A percentile compares a stretch with the other conserved stretches of the same genome.
These are phyloP conservation scores for Melanostoma mellinum DNA, from an alignment of 2,888 invertebrate genomes.

Conservation along the genomic window DNA sequence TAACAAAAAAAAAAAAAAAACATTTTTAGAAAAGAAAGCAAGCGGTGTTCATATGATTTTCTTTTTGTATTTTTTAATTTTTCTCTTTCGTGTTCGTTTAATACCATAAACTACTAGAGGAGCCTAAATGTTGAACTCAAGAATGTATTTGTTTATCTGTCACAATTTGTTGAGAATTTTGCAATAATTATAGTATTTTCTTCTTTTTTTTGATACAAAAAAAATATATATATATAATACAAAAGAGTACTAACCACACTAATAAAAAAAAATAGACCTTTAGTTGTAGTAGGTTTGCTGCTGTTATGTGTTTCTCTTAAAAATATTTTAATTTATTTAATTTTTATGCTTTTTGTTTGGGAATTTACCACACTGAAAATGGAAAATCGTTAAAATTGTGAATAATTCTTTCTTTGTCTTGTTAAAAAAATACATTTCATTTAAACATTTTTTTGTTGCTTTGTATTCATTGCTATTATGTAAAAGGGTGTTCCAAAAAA, in stretches of 20 bases:
- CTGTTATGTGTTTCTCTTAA: conserved; percentile 69
- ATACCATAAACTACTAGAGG: conserved; percentile 67
- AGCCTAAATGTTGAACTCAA: conserved; percentile 75
- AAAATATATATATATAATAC: conserved; percentile 37
- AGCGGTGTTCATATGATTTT: conserved; percentile 48
- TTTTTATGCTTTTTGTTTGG: conserved; percentile 51
- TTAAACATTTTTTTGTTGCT: conserved; percentile 8
- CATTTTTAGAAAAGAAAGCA: conserved; percentile 16
- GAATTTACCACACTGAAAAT: conserved; percentile 45
- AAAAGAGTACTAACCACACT: conserved; percentile 56
- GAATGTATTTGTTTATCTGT: conserved; percentile 73
- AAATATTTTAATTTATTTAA: conserved; percentile 33
- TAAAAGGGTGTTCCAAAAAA: conserved; percentile 28
- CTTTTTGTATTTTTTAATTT: conserved; percentile 13
- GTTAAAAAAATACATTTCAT: not conserved
- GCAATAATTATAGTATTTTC: conserved; percentile 62
- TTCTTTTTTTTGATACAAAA: conserved; percentile 36
- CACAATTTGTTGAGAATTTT: conserved; percentile 70
- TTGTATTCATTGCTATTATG: conserved; percentile 7
- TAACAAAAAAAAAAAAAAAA: not conserved
- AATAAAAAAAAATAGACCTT: conserved; percentile 60
- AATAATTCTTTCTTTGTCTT: not conserved
- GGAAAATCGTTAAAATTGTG: not conserved
- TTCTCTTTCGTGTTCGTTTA: conserved; percentile 57
- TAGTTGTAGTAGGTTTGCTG: conserved; percentile 72